These are phyloP conservation scores for Sigmodon hispidus DNA, from an alignment of 2,113 vertebrate species.

Conservation along the genomic window DNA sequence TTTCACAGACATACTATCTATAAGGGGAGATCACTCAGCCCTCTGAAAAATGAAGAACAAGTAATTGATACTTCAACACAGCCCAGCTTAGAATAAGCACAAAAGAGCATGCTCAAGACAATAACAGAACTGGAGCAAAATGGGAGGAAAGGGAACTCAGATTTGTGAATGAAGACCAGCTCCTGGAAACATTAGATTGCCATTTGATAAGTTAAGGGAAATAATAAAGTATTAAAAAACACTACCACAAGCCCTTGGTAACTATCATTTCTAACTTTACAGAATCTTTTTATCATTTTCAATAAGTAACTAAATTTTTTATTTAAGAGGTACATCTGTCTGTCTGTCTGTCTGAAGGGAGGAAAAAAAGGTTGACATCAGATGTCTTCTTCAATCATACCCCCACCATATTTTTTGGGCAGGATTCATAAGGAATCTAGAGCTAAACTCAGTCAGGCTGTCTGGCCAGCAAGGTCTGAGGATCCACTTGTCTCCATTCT, in stretches of 20 bases:
- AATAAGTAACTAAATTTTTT: neutral
- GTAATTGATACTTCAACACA: neutral
- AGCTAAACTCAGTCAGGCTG: neutral
- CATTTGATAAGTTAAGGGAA: slow-evolving; percentile 25
- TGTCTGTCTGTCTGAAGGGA: neutral
- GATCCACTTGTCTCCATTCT: neutral
- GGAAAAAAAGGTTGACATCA: neutral
- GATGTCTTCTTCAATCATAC: neutral
- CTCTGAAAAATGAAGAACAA: neutral
- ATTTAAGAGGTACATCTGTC: neutral
- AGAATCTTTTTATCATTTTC: neutral
- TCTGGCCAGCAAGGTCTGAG: neutral
- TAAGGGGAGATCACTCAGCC: neutral
- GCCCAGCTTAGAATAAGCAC: neutral
- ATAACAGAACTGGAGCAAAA: neutral
- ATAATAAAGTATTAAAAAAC: slow-evolving; percentile 40
- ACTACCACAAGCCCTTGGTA: neutral
- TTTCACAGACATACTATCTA: neutral
- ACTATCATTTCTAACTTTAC: neutral
- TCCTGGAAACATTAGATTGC: neutral
- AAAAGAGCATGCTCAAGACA: neutral
- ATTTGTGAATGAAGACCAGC: neutral
- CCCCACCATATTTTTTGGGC: neutral
- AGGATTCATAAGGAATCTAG: neutral
- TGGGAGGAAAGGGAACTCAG: neutral